A percentile compares a stretch with the other conserved stretches of the same genome.
Evolutionary conservation across 1,140 invertebrate species (phyloP).

Genomic region (Bursaphelenchus mucronatus): DNA sequence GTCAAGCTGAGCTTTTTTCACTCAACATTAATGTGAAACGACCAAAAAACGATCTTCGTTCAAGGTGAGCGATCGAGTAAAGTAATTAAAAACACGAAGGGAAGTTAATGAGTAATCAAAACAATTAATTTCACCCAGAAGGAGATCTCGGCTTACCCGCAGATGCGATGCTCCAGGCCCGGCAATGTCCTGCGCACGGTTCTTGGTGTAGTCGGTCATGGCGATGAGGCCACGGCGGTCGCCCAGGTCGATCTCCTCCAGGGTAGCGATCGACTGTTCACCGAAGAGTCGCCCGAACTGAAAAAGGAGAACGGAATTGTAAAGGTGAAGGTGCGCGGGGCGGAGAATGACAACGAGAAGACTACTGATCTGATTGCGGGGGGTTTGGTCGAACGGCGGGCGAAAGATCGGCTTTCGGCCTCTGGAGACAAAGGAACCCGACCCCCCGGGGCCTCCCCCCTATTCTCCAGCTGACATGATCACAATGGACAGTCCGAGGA

Average conservation of each 20-base stretch:
- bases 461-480: no score
- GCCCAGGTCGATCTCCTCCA: conserved; percentile 29
- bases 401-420: no score
- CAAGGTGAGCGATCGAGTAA: not conserved
- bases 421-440: no score
- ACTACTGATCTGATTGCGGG: no score
- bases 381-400: no score
- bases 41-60: not conserved
- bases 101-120: conserved; percentile 7
- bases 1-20: no score
- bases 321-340: no score
- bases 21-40: no score
- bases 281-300: conserved; percentile 21
- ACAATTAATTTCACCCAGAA: not conserved
- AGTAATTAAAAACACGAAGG: not conserved
- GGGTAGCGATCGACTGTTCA: conserved; percentile 19
- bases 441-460: no score
- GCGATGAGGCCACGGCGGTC: conserved; percentile 28
- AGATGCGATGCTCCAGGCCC: conserved; percentile 14
- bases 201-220: conserved; percentile 25
- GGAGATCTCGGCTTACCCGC: not conserved
- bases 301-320: conserved; percentile 1
- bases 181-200: conserved; percentile 6
- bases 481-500: no score
- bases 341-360: no score